These are phyloP conservation scores for Puntigrus tetrazona DNA, from an alignment of 2,113 vertebrate species.

Conservation along the genomic window DNA sequence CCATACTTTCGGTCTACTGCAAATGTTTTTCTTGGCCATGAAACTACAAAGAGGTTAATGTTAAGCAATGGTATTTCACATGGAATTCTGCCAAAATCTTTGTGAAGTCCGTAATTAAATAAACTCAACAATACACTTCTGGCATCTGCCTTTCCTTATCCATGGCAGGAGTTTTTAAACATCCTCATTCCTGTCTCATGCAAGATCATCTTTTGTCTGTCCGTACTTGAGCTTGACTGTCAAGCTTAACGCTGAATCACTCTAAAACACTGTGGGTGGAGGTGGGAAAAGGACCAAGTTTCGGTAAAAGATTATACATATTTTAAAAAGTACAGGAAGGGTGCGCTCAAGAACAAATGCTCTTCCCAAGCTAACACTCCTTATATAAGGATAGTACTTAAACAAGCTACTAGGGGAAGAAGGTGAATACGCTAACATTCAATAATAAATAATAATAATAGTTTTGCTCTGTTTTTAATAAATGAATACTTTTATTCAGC, in stretches of 20 bases:
- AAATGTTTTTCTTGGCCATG: not conserved
- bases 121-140: not conserved
- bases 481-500: not conserved
- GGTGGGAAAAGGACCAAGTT: constrained; percentile 36
- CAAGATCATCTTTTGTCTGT: constrained; percentile 17
- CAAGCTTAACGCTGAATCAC: constrained; percentile 17
- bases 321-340: not conserved
- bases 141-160: not conserved
- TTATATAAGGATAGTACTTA: not conserved
- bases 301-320: constrained; percentile 12
- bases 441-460: not conserved
- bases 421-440: not conserved
- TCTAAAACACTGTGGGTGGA: constrained; percentile 25
- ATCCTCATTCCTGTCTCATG: not conserved
- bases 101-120: not conserved
- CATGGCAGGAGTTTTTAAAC: not conserved
- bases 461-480: not conserved
- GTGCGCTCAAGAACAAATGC: constrained; percentile 9
- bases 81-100: constrained; percentile 14
- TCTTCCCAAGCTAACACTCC: constrained; percentile 3
- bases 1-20: not conserved
- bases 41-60: not conserved
- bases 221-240: constrained; percentile 1
- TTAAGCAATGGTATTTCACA: constrained; percentile 3
- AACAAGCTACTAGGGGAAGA: not conserved